phyloP scores from a whole-genome alignment of 2,797 vertebrate species.

The Acipenser oxyrinchus region DNA sequence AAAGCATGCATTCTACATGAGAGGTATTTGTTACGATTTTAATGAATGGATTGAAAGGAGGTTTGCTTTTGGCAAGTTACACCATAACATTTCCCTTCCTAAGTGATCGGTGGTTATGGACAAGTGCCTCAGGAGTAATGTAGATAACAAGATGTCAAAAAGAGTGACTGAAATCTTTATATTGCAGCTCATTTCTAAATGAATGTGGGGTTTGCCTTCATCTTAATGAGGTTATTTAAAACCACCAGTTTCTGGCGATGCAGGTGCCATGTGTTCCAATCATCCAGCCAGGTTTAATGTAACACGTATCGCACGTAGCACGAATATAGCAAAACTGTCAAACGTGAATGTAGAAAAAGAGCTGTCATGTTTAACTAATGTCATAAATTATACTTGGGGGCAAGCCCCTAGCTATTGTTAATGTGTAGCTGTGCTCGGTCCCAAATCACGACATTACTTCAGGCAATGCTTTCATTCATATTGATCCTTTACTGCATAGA shows the following conservation, averaged over 20 bases:
- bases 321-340: background rate
- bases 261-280: background rate
- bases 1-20: no score
- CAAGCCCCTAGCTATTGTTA: conserved; percentile 14
- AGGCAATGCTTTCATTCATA: conserved; percentile 20
- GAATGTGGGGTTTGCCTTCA: background rate
- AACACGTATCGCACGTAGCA: background rate
- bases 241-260: background rate
- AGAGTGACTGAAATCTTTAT: background rate
- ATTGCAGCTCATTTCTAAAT: background rate
- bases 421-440: conserved; percentile 15
- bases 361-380: conserved; percentile 18
- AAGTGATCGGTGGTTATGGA: no score
- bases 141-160: background rate
- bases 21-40: no score
- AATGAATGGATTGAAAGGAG: no score
- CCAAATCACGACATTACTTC: conserved; percentile 12
- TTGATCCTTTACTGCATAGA: conserved; percentile 13
- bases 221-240: background rate
- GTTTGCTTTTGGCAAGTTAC: no score
- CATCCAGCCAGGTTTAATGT: background rate
- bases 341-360: background rate
- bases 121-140: background rate
- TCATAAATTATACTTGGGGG: conserved; percentile 9
- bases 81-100: no score